Base-by-base conservation (phyloP, 2,113 vertebrate species). In the Thinocorus orbignyianus region DNA sequence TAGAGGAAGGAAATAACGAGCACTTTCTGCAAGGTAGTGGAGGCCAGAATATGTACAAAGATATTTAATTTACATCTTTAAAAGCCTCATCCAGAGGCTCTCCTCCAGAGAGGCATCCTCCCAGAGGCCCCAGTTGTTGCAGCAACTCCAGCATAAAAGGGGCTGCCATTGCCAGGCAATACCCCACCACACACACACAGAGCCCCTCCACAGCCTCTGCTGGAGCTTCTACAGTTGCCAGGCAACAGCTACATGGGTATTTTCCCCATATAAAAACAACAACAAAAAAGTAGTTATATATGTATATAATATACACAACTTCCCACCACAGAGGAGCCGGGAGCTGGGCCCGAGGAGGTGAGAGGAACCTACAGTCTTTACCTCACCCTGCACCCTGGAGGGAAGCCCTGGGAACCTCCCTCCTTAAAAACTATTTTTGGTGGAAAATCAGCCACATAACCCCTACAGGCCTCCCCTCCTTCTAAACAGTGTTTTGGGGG, bases 201-300 rank as follows among this genome's bases (percentile, higher is more conserved):
- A 54, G 15, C 17, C 57, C 52, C 16, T 42, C 68, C 42, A 37
- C 62, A 18, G 58, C 65, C 85, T 96, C 95, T 85, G 92, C 68
- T 81, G 64, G 65, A 92, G 91, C 73, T 86, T 92, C 57, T 69
- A 74, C 83, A 58, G 95, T 91, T 96, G 84, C 96, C 94, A 96
- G 64, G 96, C 95, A 97, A 96, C 89, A 73, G 62, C 52, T 72
- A 65, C 26, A 24, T 1, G 11, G 25, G 13, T 57, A 33, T 88
- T 94, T 81, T 35, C 13, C 11, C 1, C 46, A 7, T 39, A 60
- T 52, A 54, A 65, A 54, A 46, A 64, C 19, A 10, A 39, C 31
- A 13, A 30, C 49, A 77, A 71, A 20, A 17, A 7, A 42, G 6
- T 12, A 55, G 12, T 37, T 55, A 10, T 2, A 2, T 33, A 17